Evolutionary conservation across 2,113 vertebrate genomes (phyloP), one percentile per base, ranked within the genome.

Genomic region (Noctilio leporinus): DNA sequence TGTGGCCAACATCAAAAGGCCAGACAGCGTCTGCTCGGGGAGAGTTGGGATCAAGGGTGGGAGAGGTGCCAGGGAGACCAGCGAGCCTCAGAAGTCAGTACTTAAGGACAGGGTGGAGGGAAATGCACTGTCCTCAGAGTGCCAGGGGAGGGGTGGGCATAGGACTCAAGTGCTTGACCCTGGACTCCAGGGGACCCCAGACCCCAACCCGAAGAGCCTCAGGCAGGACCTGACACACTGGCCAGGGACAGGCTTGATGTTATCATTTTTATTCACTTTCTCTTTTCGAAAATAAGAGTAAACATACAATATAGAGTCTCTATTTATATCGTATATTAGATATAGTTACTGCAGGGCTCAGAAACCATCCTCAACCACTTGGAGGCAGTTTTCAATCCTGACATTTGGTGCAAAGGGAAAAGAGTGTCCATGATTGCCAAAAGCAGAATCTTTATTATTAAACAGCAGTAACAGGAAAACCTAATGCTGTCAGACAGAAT

Each of bases 261-360:
- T 19, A 92, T 96, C 93, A 91, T 87, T 97, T 98, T 97, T 94
- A 97, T 96, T 97, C 76, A 77, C 33, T 45, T 78, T 93, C 38
- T 49, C 91, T 94, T 86, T 59, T 57, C 86, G 92, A 95, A 97
- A 96, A 93, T 96, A 96, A 72, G 83, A 88, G 89, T 83, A 92
- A 97, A 75, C 95, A 81, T 96, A 97, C 96, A 96, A 96, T 96
- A 97, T 85, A 97, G 95, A 89, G 91, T 77, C 59, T 96, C 83
- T 97, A 26, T 96, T 75, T 97, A 85, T 95, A 97, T 97, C n/a
- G n/a, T n/a, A 96, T 97, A 97, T 97, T 96, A 96, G 94, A 45
- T 59, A 86, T 73, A 93, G 95, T 96, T 96, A 96, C 92, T 93
- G 86, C 59, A 53, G 55, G 76, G 88, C 28, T 72, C 77, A 38